Percentiles rank a stretch among this genome's conserved stretches.
phyloP scores from a whole-genome alignment of 2,888 invertebrate genomes.

The Drosophila pseudotalamancana region DNA sequence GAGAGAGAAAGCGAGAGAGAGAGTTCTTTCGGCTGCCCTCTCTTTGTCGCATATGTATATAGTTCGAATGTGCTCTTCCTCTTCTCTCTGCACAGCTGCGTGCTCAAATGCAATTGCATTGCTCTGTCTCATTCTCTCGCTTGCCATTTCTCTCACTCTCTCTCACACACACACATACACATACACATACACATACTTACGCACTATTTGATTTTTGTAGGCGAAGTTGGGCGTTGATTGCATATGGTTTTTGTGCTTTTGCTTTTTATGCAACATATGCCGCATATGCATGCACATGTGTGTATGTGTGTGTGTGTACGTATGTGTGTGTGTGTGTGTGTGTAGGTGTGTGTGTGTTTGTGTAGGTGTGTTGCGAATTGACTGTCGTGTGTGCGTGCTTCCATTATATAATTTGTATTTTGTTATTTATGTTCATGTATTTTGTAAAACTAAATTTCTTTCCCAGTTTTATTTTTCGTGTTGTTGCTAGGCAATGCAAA shows the following conservation, averaged over 20 bases:
- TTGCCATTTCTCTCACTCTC: not conserved
- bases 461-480: conserved; percentile 13
- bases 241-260: conserved; percentile 69
- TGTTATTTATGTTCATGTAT: conserved; percentile 59
- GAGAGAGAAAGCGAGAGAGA: not conserved
- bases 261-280: conserved; percentile 75
- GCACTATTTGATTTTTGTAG: conserved; percentile 31
- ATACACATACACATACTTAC: conserved; percentile 1
- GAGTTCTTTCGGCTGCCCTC: conserved; percentile 22
- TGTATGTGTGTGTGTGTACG: not conserved
- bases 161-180: conserved; percentile 6
- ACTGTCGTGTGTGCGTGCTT: conserved; percentile 35
- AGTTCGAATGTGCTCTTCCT: conserved; percentile 25
- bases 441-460: conserved; percentile 42
- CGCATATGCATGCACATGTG: conserved; percentile 37
- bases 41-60: conserved; percentile 15
- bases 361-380: not conserved
- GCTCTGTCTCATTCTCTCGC: conserved; percentile 17
- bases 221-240: conserved; percentile 56
- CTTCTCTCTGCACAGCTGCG: conserved; percentile 9
- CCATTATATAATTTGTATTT: conserved; percentile 73
- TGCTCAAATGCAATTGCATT: conserved; percentile 49
- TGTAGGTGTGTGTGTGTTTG: not conserved
- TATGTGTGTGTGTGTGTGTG: not conserved
- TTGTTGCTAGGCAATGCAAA: conserved; percentile 61